phyloP scores from a whole-genome alignment of 2,888 invertebrate genomes.

The Dione juno region DNA sequence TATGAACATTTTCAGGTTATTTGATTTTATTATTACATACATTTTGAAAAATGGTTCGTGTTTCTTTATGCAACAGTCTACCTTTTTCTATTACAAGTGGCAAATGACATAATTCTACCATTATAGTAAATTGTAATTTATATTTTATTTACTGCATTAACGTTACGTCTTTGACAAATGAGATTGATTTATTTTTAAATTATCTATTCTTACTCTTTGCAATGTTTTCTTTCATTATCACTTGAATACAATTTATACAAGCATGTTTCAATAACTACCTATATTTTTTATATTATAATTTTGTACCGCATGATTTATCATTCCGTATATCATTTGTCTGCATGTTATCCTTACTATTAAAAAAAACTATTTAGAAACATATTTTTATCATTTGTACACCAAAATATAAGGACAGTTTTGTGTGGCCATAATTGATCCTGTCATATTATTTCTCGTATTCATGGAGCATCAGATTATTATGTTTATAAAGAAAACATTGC shows the following conservation, averaged over 20 bases:
- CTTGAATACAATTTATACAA: slow-evolving; percentile 53
- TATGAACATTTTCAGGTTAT: neutral
- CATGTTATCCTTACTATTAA: slow-evolving; percentile 39
- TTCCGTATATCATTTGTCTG: too few relatives aligned
- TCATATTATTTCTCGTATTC: slow-evolving; percentile 48
- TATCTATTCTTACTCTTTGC: slow-evolving; percentile 73
- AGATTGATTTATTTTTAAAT: slow-evolving; percentile 36
- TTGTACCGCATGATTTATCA: slow-evolving; percentile 62
- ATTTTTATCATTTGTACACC: slow-evolving; percentile 33
- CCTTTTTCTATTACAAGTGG: neutral
- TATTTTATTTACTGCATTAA: slow-evolving; percentile 8
- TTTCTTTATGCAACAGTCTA: neutral
- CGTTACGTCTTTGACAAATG: neutral
- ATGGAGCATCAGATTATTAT: slow-evolving; percentile 31
- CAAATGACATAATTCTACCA: neutral
- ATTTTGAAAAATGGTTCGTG: neutral
- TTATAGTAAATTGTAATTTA: slow-evolving; percentile 8
- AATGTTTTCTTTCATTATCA: slow-evolving; percentile 73
- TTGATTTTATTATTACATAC: neutral
- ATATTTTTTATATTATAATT: slow-evolving; percentile 53
- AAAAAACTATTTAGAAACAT: slow-evolving; percentile 5
- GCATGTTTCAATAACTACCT: slow-evolving; percentile 53
- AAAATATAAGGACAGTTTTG: slow-evolving; percentile 70
- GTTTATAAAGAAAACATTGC: slow-evolving; percentile 75
- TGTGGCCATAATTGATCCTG: slow-evolving; percentile 68